Evolutionary conservation across 1,140 invertebrate species (phyloP), one percentile per base, ranked within the genome.

Genomic region (Vanessa atalanta): DNA sequence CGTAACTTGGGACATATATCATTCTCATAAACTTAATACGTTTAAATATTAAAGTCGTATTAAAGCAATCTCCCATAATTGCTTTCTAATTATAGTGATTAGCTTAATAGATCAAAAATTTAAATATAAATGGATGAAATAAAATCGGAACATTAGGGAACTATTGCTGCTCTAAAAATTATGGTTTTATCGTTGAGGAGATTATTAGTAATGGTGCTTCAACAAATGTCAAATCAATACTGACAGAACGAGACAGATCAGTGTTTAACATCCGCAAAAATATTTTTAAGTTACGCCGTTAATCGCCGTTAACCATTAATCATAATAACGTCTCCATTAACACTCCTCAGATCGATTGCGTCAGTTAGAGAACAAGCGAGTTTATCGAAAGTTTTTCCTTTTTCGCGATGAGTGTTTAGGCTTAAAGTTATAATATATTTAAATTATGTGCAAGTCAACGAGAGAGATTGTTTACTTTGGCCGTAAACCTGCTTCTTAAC

Each of bases 361-460:
- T 86, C 79, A 83, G 43, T 31, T 64, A 64, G 77, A 79, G 80
- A 84, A 86, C 81, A 81, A 79, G 60, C 63, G 0, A 31, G 26
- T 31, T 76, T 78, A 63, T 57, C 51, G 78, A 79, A 71, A 53
- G 79, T 78, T 82, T 74, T 78, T 76, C 77, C 71, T 78, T 78
- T 81, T 80, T 66, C 70, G 47, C 65, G 15, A 43, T 53, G 47
- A 51, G 15, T 53, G 47, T 66, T 66, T 68, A 37, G 31, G 51
- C 57, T 37, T 12, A 16, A 23, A 5, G 57, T 65, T 51, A 65
- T 65, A 48, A 3, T 47, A 65, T 72, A 65, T 65, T 50, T 61
- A 65, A 71, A 65, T 47, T 53, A 64, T 64, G 43, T 31, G 20
- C n/a, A 47, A 60, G 8, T 14, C 23, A 11, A 55, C 11, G 16